Conservation (phyloP, 2,797 vertebrate genomes). For the Phalanger gymnotis region DNA sequence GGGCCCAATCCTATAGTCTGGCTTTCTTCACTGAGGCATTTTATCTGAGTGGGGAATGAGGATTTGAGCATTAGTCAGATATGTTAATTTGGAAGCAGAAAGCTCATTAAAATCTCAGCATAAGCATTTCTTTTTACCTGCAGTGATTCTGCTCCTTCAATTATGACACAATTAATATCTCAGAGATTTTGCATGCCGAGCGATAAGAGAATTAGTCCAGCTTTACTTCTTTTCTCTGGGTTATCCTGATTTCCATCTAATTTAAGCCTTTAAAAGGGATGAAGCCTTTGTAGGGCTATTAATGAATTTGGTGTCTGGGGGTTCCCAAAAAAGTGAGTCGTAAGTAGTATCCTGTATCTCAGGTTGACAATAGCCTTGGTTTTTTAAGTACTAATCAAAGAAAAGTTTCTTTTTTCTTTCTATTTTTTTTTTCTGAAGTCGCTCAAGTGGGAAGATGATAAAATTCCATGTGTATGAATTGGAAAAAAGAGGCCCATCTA, state of each 20-base stretch:
- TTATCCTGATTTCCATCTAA: background rate
- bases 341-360: background rate
- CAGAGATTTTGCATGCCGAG: constrained; percentile 19
- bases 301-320: background rate
- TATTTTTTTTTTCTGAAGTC: background rate
- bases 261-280: constrained; percentile 1
- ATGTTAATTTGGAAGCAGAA: constrained; percentile 24
- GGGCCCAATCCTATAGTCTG: background rate
- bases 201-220: background rate
- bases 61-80: background rate
- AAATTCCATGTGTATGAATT: background rate
- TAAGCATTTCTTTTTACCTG: background rate
- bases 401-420: background rate
- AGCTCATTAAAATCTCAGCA: constrained; percentile 22
- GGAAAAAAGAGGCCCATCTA: background rate
- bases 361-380: background rate
- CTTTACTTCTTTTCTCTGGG: background rate
- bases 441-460: background rate
- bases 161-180: background rate
- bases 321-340: background rate
- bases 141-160: background rate
- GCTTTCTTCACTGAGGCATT: background rate
- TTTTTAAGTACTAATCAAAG: background rate
- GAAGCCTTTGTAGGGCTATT: background rate
- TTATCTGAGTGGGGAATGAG: background rate